These are phyloP conservation scores for Prinia subflava DNA, from an alignment of 2,113 vertebrate species.

Conservation along the genomic window DNA sequence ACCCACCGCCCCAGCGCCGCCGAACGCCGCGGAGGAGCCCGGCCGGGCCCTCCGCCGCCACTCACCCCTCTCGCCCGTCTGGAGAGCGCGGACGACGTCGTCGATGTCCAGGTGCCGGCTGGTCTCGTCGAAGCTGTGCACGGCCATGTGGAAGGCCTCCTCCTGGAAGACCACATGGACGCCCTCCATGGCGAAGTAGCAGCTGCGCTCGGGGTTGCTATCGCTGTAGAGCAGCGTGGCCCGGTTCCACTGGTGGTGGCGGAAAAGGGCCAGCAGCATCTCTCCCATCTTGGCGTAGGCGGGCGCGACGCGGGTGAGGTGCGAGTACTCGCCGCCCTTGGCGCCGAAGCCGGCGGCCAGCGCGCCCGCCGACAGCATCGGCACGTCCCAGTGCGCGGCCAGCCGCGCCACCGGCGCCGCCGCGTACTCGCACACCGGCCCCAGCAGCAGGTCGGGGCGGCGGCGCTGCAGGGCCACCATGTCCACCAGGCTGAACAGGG, in stretches of 20 bases:
- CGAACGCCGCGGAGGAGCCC: not conserved
- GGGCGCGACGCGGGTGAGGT: conserved; percentile 90
- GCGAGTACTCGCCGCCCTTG: conserved; percentile 84
- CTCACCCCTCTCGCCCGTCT: conserved; percentile 79
- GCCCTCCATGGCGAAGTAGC: conserved; percentile 91
- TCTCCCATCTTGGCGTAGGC: conserved; percentile 95
- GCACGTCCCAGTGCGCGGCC: conserved; percentile 92
- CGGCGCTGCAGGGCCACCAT: conserved; percentile 72
- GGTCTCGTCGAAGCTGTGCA: conserved; percentile 72
- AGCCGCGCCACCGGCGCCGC: conserved; percentile 88
- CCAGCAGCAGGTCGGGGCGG: conserved; percentile 88
- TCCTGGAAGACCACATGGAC: conserved; percentile 82
- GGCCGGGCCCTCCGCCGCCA: not conserved
- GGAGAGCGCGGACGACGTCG: conserved; percentile 78
- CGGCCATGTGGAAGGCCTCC: conserved; percentile 68
- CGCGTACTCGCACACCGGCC: conserved; percentile 94
- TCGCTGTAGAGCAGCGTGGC: conserved; percentile 89
- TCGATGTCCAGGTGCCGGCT: conserved; percentile 78
- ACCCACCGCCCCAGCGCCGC: not conserved
- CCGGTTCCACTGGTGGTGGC: conserved; percentile 85
- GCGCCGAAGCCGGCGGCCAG: conserved; percentile 85
- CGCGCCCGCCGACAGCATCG: conserved; percentile 91
- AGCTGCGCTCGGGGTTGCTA: conserved; percentile 88
- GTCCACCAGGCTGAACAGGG: conserved; percentile 86
- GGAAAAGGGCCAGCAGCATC: conserved; percentile 88